A percentile compares a stretch with the other conserved stretches of the same genome.
Evolutionary conservation across 2,888 invertebrate genomes (phyloP).

Genomic region (Papilio gigon): DNA sequence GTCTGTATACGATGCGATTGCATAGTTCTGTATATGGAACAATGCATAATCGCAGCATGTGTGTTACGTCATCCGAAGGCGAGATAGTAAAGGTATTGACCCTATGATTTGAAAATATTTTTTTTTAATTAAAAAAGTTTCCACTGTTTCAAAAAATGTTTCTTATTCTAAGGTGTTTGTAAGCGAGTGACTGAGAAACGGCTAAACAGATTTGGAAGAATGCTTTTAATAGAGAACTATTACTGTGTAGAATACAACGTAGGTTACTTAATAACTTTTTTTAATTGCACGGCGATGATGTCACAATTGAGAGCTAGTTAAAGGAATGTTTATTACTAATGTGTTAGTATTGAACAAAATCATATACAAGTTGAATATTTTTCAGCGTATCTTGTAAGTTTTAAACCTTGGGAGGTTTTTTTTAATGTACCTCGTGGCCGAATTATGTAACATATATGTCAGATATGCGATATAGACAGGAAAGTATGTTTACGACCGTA

Average conservation of each 20-base stretch:
- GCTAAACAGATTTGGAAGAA: no score
- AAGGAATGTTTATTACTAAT: no score
- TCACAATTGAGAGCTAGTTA: no score
- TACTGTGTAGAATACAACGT: no score
- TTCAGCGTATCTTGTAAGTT: constrained; percentile 3
- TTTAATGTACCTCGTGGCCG: constrained; percentile 8
- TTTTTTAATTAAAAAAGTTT: no score
- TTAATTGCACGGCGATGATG: no score
- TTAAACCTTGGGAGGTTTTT: constrained; percentile 31
- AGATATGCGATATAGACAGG: constrained; percentile 16
- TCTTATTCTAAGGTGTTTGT: no score
- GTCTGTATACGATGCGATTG: constrained; percentile 10
- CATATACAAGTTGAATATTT: constrained; percentile 3
- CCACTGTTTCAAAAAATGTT: no score
- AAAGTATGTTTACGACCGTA: constrained; percentile 34
- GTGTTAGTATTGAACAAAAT: no score
- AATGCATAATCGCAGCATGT: constrained; percentile 26
- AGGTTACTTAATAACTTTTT: no score
- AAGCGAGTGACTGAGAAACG: no score
- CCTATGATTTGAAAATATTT: constrained; percentile 1
- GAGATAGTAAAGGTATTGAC: constrained; percentile 25
- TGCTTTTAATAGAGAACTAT: no score
- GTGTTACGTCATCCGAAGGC: constrained; percentile 7
- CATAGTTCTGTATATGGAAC: constrained; percentile 31
- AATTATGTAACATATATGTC: constrained; percentile 26